Evolutionary conservation across 2,113 vertebrate genomes (phyloP), one percentile per base, ranked within the genome.

Genomic region (Brachirus orientalis): DNA sequence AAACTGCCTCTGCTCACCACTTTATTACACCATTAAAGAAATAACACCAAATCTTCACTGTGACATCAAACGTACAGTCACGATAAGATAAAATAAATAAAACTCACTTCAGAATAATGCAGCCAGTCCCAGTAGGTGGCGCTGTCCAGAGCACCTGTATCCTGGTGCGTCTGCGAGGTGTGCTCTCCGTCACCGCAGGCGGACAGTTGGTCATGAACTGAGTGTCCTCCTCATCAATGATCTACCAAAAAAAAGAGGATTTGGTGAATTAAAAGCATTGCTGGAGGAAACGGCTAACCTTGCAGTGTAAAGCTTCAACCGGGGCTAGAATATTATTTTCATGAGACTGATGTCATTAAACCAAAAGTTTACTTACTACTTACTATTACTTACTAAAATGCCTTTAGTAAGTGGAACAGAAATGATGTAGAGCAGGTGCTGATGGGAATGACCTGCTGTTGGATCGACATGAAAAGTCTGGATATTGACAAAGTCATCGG

Each of bases 151-250:
- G 95, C 22, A 98, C 96, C 51, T 98, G 97, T 77, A 98, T 98
- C 22, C 96, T 89, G 0, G 96, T 98, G 54, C 96, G 94, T 63
- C 97, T 93, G 8, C 97, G 92, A 0, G 96, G 96, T 0, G 96
- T 95, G 84, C 94, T 97, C 86, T 99, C 97, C 0, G 96, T 99
- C 72, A 99, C 96, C 0, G 97, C 97, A 0, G 95, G 95, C 0
- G 95, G 95, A 19, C 97, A 99, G 84, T 95, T 97, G 74, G 94
- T 96, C 96, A 99, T 98, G 88, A 97, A 98, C 82, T 97, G 97
- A 0, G 97, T 97, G 84, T 98, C 97, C 6, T 95, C 96, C 76
- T 97, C 94, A 77, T 99, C 96, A 65, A 98, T 96, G 80, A 98
- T 96, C 97, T 99, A 58, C 19, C 77, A 54, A 80, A 35, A 55